Conservation (phyloP, 2,888 invertebrate species). For the Diaphora mendica region DNA sequence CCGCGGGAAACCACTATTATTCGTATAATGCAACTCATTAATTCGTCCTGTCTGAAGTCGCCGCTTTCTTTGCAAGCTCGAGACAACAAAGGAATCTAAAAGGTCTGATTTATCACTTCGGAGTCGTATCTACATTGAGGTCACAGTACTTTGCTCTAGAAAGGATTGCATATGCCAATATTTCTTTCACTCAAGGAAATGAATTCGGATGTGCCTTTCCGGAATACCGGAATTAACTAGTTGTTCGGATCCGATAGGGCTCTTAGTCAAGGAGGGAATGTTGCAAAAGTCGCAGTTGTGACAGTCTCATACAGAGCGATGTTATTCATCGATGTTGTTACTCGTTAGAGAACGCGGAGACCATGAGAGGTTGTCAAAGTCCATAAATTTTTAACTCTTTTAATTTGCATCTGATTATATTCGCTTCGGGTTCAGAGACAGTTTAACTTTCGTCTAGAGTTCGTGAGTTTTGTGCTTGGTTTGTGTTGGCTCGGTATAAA, state of each 20-base stretch:
- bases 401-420: not conserved
- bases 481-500: not conserved
- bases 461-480: not conserved
- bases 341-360: not conserved
- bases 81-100: conserved; percentile 62
- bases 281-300: too few species aligned
- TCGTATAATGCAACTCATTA: conserved; percentile 47
- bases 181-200: not conserved
- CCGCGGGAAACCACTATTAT: too few species aligned
- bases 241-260: not conserved
- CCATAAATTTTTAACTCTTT: not conserved
- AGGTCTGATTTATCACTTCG: conserved; percentile 20
- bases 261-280: not conserved
- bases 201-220: not conserved
- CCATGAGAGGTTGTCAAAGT: not conserved
- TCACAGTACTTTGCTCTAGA: not conserved
- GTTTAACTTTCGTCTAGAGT: not conserved
- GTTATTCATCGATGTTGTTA: not conserved
- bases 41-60: conserved; percentile 42
- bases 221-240: not conserved
- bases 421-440: not conserved
- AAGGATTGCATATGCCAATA: not conserved
- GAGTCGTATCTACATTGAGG: conserved; percentile 7
- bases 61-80: conserved; percentile 44
- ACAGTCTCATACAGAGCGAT: not conserved